A percentile compares a stretch with the other conserved stretches of the same genome.
phyloP scores from a whole-genome alignment of 2,113 vertebrate genomes.

The Petroica traversi region DNA sequence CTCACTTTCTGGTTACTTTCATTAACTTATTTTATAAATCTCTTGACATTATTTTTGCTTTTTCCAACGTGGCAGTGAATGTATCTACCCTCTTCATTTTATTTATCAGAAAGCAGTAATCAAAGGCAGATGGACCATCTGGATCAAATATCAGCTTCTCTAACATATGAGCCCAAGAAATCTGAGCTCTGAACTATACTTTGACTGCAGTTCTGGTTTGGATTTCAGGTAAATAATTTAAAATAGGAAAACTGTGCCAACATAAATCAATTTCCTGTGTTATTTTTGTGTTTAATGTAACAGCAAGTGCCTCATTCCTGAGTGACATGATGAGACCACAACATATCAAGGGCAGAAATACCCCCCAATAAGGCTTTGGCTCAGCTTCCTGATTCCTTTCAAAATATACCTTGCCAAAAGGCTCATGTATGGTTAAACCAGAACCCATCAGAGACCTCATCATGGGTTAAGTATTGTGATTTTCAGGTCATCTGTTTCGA shows the following conservation, averaged over 20 bases:
- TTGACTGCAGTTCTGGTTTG: conserved; percentile 54
- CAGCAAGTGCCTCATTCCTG: conserved; percentile 59
- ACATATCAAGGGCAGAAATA: conserved; percentile 41
- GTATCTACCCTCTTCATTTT: not conserved
- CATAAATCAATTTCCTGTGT: conserved; percentile 68
- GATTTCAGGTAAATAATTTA: conserved; percentile 71
- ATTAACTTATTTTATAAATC: conserved; percentile 1
- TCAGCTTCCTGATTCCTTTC: conserved; percentile 50
- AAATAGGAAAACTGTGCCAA: conserved; percentile 63
- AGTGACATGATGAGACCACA: conserved; percentile 64
- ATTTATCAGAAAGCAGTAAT: conserved; percentile 46
- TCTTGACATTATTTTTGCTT: not conserved
- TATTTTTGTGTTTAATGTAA: conserved; percentile 64
- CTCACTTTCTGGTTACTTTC: not conserved
- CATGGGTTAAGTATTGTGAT: not conserved
- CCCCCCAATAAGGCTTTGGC: conserved; percentile 24
- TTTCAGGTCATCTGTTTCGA: not conserved
- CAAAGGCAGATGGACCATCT: conserved; percentile 50
- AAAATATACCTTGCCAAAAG: conserved; percentile 32
- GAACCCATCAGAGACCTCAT: conserved; percentile 30
- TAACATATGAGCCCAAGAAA: conserved; percentile 18
- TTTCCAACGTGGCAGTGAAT: not conserved
- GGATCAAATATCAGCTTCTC: conserved; percentile 9
- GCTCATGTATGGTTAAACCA: conserved; percentile 37
- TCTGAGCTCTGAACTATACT: conserved; percentile 43